Conservation (phyloP, 2,888 invertebrate species). For the Dasysyrphus albostriatus region DNA sequence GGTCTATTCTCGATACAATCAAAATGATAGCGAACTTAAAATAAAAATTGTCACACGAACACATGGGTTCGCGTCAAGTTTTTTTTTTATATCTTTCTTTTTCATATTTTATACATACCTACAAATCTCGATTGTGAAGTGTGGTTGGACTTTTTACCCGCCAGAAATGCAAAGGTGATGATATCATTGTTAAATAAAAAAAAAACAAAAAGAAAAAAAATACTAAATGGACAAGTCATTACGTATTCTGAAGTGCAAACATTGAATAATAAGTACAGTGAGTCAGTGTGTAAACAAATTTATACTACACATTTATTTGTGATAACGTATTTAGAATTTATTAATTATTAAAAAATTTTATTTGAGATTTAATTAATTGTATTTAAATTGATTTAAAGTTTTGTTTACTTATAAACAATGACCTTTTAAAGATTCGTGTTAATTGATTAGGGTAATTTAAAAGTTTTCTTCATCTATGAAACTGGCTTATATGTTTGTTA, state of each 20-base stretch:
- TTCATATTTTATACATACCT: background rate
- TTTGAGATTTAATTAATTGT: too few species aligned
- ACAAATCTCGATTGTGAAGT: background rate
- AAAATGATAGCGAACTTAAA: constrained; percentile 18
- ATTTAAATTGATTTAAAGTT: too few species aligned
- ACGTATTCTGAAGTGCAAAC: constrained; percentile 39
- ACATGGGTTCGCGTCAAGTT: constrained; percentile 1
- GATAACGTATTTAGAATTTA: too few species aligned
- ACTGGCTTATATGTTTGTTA: too few species aligned
- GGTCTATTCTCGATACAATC: background rate
- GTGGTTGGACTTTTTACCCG: constrained; percentile 22
- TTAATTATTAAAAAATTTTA: too few species aligned
- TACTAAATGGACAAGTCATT: constrained; percentile 18
- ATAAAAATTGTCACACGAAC: constrained; percentile 16
- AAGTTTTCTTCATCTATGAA: too few species aligned
- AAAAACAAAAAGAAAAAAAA: background rate
- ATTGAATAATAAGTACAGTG: constrained; percentile 36
- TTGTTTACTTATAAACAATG: too few species aligned
- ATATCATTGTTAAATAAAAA: constrained; percentile 4
- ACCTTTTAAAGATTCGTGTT: too few species aligned
- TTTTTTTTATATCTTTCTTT: constrained; percentile 8
- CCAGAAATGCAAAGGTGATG: constrained; percentile 31
- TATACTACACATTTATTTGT: too few species aligned
- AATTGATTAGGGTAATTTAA: too few species aligned
- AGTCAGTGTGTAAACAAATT: constrained; percentile 22